phyloP scores from a whole-genome alignment of 2,888 invertebrate species.

The Amblyjoppa proteus region DNA sequence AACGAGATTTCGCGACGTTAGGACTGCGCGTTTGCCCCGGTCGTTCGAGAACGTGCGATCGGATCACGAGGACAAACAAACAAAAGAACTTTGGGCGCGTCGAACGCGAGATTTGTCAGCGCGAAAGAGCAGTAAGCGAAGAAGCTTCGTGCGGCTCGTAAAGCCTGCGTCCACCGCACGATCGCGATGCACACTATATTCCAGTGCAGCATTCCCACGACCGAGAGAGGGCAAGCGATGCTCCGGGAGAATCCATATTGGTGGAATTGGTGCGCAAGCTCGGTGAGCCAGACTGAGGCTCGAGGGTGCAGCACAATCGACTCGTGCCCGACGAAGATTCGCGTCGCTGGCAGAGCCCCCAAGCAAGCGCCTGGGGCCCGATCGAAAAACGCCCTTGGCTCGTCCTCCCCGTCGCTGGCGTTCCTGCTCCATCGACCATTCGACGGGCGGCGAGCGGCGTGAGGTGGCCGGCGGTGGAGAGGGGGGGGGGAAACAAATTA shows the following conservation, averaged over 20 bases:
- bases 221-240: conserved; percentile 49
- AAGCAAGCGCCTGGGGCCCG: not conserved
- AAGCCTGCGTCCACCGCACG: conserved; percentile 42
- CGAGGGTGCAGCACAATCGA: conserved; percentile 14
- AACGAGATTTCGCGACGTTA: not conserved
- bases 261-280: conserved; percentile 78
- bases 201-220: conserved; percentile 63
- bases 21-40: not conserved
- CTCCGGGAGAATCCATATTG: conserved; percentile 79
- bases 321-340: conserved; percentile 13
- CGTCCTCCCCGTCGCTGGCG: not conserved
- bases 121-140: not conserved
- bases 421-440: conserved; percentile 53
- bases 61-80: not conserved
- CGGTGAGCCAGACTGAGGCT: conserved; percentile 50
- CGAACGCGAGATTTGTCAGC: not conserved
- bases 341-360: not conserved
- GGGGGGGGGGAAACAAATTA: conserved; percentile 49
- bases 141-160: not conserved
- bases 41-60: not conserved
- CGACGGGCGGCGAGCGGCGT: not conserved
- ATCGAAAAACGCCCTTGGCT: conserved; percentile 57
- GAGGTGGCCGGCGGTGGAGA: not conserved
- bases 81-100: not conserved
- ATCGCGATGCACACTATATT: conserved; percentile 52